These are phyloP conservation scores for Cyclophora punctaria DNA, from an alignment of 2,888 invertebrate genomes.

Conservation along the genomic window DNA sequence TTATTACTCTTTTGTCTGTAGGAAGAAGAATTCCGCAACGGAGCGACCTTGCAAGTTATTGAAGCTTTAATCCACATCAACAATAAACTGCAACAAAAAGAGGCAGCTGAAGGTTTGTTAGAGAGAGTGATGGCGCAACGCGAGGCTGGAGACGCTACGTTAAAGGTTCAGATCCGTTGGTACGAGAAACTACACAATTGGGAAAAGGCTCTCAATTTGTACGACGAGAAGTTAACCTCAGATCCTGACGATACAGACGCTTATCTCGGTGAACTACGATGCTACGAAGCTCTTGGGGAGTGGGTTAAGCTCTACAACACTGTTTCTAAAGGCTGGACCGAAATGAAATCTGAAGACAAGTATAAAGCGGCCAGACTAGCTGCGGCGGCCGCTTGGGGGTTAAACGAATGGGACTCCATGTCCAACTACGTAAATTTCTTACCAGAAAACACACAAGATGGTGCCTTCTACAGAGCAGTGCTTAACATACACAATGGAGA, in stretches of 20 bases:
- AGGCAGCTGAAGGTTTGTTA: slow-evolving; percentile 95
- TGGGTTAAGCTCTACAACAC: slow-evolving; percentile 92
- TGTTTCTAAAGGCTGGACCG: slow-evolving; percentile 86
- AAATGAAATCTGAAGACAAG: slow-evolving; percentile 73
- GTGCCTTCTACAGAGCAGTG: slow-evolving; percentile 96
- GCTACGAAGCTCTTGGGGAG: slow-evolving; percentile 96
- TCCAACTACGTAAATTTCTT: slow-evolving; percentile 91
- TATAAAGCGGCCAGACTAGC: slow-evolving; percentile 90
- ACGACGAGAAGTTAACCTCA: slow-evolving; percentile 82
- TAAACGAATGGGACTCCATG: slow-evolving; percentile 96
- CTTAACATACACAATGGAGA: slow-evolving; percentile 89
- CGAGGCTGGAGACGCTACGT: slow-evolving; percentile 77
- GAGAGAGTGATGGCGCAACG: slow-evolving; percentile 91
- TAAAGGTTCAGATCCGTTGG: slow-evolving; percentile 87
- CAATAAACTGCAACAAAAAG: slow-evolving; percentile 98
- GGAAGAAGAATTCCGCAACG: slow-evolving; percentile 94
- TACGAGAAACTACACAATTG: slow-evolving; percentile 99
- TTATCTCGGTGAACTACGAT: slow-evolving; percentile 94
- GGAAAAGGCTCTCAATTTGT: slow-evolving; percentile 95
- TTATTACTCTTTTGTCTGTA: slow-evolving; percentile 23
- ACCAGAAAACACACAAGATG: slow-evolving; percentile 95
- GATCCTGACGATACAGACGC: slow-evolving; percentile 84
- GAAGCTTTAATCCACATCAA: slow-evolving; percentile 97
- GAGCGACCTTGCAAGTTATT: slow-evolving; percentile 88
- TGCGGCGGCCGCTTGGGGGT: slow-evolving; percentile 96